Percentiles rank a stretch among this genome's conserved stretches.
These are phyloP conservation scores for Drosophila pectinifera DNA, from an alignment of 1,140 invertebrate genomes.

Conservation along the genomic window DNA sequence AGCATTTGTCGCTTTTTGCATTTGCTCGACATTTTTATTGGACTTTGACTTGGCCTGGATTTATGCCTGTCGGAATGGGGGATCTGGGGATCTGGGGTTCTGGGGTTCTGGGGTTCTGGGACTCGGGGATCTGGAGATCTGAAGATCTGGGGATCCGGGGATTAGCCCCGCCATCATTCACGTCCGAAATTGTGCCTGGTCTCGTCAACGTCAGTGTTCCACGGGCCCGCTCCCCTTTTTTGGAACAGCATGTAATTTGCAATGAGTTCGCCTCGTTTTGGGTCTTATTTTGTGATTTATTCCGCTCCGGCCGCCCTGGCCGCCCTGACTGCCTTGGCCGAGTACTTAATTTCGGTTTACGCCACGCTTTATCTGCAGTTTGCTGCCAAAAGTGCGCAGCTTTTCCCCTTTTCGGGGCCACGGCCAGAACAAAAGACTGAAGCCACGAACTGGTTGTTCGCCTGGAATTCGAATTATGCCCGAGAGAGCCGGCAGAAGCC, in stretches of 20 bases:
- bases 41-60: constrained; percentile 76
- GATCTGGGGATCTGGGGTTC: constrained; percentile 25
- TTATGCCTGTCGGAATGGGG: constrained; percentile 46
- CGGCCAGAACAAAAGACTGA: constrained; percentile 70
- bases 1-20: constrained; percentile 77
- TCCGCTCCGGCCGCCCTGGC: constrained; percentile 30
- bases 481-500: not conserved
- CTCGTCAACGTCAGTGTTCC: constrained; percentile 39
- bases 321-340: constrained; percentile 4
- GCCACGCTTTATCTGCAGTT: constrained; percentile 63
- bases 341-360: constrained; percentile 70
- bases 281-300: constrained; percentile 71
- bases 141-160: constrained; percentile 32
- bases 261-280: constrained; percentile 56
- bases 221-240: constrained; percentile 12
- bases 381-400: constrained; percentile 27
- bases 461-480: constrained; percentile 70
- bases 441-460: constrained; percentile 74
- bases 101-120: too few species aligned
- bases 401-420: constrained; percentile 31
- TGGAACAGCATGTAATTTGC: constrained; percentile 73
- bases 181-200: constrained; percentile 50
- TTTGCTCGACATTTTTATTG: constrained; percentile 79
- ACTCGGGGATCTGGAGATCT: too few species aligned
- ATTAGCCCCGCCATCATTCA: constrained; percentile 75